Conservation (phyloP, 2,888 invertebrate species). For the Hypsopygia costalis region DNA sequence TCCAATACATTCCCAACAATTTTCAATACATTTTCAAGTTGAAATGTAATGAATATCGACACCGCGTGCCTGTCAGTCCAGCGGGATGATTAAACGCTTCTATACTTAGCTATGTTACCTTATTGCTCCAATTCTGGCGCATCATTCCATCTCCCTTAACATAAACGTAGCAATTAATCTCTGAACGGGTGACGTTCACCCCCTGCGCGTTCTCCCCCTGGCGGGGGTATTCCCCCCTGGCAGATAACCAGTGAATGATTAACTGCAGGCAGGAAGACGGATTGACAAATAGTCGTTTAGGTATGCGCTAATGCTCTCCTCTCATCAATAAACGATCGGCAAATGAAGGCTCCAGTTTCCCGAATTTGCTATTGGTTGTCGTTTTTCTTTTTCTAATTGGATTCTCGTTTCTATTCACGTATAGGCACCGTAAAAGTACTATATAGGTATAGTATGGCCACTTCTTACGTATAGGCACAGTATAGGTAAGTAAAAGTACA, state of each 20-base stretch:
- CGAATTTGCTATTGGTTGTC: slow-evolving; percentile 16
- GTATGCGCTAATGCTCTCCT: slow-evolving; percentile 73
- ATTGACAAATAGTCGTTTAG: slow-evolving; percentile 79
- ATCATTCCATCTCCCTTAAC: slow-evolving; percentile 49
- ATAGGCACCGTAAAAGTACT: no score
- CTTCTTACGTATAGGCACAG: no score
- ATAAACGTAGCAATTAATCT: slow-evolving; percentile 75
- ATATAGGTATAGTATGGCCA: no score
- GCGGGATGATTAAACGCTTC: slow-evolving; percentile 12
- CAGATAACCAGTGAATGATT: slow-evolving; percentile 71
- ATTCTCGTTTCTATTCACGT: slow-evolving; percentile 7
- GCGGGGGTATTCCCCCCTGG: slow-evolving; percentile 17
- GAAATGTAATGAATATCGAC: neutral
- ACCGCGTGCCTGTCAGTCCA: slow-evolving; percentile 13
- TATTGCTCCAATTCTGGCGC: slow-evolving; percentile 49
- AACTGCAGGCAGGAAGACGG: slow-evolving; percentile 73
- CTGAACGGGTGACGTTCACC: slow-evolving; percentile 63
- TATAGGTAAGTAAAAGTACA: no score
- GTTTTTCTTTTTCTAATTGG: slow-evolving; percentile 10
- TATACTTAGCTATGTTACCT: neutral
- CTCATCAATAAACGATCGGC: slow-evolving; percentile 71
- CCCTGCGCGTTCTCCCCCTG: slow-evolving; percentile 21
- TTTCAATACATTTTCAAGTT: no score
- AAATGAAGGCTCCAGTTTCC: slow-evolving; percentile 21
- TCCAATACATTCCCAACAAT: no score